These are phyloP conservation scores for Zoanthus gigantus DNA, from an alignment of 92 coral and sea anemone species.

Conservation along the genomic window DNA sequence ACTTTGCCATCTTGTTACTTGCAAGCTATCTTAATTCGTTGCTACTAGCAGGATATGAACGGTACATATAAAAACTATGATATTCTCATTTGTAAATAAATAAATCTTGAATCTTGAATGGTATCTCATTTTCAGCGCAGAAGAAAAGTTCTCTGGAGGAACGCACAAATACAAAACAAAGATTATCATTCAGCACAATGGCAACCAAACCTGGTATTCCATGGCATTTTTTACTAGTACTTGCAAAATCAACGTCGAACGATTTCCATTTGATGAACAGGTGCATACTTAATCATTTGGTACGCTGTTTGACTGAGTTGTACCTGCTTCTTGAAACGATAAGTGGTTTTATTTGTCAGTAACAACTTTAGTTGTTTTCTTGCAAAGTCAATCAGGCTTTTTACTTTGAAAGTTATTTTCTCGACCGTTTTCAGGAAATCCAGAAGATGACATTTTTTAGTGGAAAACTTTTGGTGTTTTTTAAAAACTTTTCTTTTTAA, in stretches of 20 bases:
- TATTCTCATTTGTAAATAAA: too few species aligned
- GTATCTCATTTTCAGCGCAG: conserved; percentile 1
- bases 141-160: conserved; percentile 23
- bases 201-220: conserved; percentile 43
- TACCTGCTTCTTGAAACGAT: not conserved
- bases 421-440: not conserved
- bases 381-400: not conserved
- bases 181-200: conserved; percentile 22
- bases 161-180: conserved; percentile 42
- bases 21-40: too few species aligned
- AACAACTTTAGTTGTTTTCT: not conserved
- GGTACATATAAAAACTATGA: too few species aligned
- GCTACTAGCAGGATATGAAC: too few species aligned
- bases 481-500: too few species aligned
- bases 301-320: not conserved
- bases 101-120: not conserved
- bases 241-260: conserved; percentile 27
- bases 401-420: not conserved
- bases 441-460: too few species aligned
- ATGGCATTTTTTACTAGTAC: conserved; percentile 31
- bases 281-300: not conserved
- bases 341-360: not conserved
- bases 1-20: too few species aligned
- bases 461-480: too few species aligned
- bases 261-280: conserved; percentile 48